phyloP scores from a whole-genome alignment of 2,888 invertebrate genomes.

The Torymus aiolomorphi region DNA sequence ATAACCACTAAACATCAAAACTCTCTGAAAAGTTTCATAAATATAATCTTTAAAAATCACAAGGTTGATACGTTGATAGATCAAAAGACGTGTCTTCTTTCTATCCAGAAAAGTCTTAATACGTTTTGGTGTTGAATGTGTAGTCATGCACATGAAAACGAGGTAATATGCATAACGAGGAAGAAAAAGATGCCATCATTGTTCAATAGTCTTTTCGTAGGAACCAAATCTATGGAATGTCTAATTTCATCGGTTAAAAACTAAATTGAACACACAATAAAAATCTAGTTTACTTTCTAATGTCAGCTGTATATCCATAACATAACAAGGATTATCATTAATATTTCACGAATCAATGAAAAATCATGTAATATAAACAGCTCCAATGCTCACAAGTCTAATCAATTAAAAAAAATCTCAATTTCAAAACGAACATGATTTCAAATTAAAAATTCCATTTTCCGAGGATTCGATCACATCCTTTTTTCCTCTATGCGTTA shows the following conservation, averaged over 20 bases:
- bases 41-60: constrained; percentile 20
- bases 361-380: no score
- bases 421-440: no score
- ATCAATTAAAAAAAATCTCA: no score
- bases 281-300: no score
- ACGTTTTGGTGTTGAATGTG: constrained; percentile 10
- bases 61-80: constrained; percentile 30
- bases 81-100: background rate
- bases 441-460: no score
- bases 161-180: constrained; percentile 9
- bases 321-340: no score
- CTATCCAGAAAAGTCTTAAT: no score
- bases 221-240: no score
- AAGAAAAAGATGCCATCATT: background rate
- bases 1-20: constrained; percentile 32
- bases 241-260: background rate
- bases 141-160: constrained; percentile 23
- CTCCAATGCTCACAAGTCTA: no score
- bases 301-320: no score
- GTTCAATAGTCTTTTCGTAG: background rate
- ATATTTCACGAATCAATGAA: no score
- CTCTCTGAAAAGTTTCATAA: background rate
- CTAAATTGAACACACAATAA: background rate
- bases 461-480: background rate
- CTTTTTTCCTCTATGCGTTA: background rate